Percentiles rank a stretch among this genome's conserved stretches.
These are phyloP conservation scores for Chromoteleia sp. DNA, from an alignment of 2,888 invertebrate genomes.

Conservation along the genomic window DNA sequence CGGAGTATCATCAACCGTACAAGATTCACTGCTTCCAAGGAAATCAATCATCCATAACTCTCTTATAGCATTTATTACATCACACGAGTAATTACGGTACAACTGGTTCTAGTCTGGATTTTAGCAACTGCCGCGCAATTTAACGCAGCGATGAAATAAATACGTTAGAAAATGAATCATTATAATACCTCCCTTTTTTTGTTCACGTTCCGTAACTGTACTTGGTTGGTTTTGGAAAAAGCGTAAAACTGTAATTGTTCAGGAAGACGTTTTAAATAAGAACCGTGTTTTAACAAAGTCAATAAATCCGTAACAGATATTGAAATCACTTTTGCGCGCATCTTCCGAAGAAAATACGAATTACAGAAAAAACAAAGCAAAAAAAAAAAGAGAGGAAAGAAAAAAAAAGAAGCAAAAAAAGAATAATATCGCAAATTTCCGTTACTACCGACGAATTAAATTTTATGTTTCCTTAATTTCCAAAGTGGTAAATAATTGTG, in stretches of 20 bases:
- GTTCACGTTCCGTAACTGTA: slow-evolving; percentile 29
- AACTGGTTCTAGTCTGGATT: slow-evolving; percentile 49
- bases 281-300: neutral
- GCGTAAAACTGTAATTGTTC: neutral
- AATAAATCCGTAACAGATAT: neutral
- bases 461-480: slow-evolving; percentile 28
- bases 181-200: slow-evolving; percentile 33
- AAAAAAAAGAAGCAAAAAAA: neutral
- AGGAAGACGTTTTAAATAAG: no score
- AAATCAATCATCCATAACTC: slow-evolving; percentile 62
- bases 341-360: no score
- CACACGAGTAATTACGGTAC: slow-evolving; percentile 51
- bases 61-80: slow-evolving; percentile 51
- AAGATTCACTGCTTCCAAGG: slow-evolving; percentile 61
- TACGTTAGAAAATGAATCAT: slow-evolving; percentile 42
- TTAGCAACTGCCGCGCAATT: slow-evolving; percentile 34
- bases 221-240: slow-evolving; percentile 30
- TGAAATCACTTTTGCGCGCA: no score
- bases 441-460: slow-evolving; percentile 9
- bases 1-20: slow-evolving; percentile 43
- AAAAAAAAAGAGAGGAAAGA: neutral
- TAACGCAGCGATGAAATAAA: slow-evolving; percentile 28
- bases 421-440: slow-evolving; percentile 6
- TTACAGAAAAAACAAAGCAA: no score
- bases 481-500: no score